Conservation (phyloP, 2,113 vertebrate species). For the Spermophilus dauricus region DNA sequence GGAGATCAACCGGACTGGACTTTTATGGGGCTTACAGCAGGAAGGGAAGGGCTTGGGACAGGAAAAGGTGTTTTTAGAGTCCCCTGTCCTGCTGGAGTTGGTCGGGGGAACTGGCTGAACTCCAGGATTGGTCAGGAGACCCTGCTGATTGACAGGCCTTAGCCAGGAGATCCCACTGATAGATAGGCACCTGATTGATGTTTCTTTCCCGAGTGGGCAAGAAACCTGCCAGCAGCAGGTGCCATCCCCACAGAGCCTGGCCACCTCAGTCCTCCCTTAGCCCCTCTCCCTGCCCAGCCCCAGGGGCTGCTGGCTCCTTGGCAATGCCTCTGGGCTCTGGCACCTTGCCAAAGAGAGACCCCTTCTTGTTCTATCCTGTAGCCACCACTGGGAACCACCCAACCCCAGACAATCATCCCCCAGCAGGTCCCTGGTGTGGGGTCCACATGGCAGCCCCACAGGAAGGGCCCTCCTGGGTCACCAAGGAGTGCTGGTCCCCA, state of each 20-base stretch:
- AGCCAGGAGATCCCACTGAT: no score
- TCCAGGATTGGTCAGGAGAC: no score
- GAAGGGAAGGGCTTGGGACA: no score
- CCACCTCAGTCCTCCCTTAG: no score
- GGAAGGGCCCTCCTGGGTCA: not conserved
- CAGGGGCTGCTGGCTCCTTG: not conserved
- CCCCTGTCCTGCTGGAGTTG: no score
- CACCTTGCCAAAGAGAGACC: not conserved
- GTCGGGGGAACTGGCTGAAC: no score
- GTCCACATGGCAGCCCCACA: not conserved
- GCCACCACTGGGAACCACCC: not conserved
- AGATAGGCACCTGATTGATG: no score
- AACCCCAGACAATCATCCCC: not conserved
- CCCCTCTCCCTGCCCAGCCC: not conserved
- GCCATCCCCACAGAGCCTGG: fast-evolving
- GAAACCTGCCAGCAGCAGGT: not conserved
- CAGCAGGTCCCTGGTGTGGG: not conserved
- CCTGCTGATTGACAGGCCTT: no score
- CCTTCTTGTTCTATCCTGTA: not conserved
- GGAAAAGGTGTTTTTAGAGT: no score
- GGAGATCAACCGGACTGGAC: no score
- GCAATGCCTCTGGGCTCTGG: fast-evolving
- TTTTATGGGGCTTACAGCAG: no score
- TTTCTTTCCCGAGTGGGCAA: no score
- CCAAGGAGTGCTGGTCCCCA: fast-evolving